Evolutionary conservation across 2,797 vertebrate species (phyloP).

Genomic region (Selene dorsalis): DNA sequence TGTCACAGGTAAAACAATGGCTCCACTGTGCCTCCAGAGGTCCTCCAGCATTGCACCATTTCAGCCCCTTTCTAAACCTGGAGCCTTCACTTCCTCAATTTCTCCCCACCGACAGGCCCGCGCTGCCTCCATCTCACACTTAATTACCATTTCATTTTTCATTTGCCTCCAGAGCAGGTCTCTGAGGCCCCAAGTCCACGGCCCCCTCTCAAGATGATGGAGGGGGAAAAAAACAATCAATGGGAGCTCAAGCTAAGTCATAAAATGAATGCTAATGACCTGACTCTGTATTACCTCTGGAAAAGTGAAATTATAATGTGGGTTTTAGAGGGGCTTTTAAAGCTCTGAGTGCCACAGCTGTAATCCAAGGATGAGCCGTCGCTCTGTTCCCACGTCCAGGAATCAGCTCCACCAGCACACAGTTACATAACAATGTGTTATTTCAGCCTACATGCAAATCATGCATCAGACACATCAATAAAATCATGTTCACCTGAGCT

Average conservation of each 20-base stretch:
- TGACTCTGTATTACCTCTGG: slow-evolving; percentile 39
- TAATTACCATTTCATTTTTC: slow-evolving; percentile 77
- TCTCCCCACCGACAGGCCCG: slow-evolving; percentile 34
- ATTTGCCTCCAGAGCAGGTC: slow-evolving; percentile 64
- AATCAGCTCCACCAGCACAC: background rate
- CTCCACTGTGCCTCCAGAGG: slow-evolving; percentile 47
- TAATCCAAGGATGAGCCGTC: slow-evolving; percentile 8
- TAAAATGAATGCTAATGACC: slow-evolving; percentile 65
- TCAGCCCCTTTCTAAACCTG: slow-evolving; percentile 32
- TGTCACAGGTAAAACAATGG: slow-evolving; percentile 69
- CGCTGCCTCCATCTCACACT: slow-evolving; percentile 59
- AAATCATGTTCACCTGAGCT: too few relatives aligned
- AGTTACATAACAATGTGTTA: too few relatives aligned
- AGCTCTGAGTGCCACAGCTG: slow-evolving; percentile 16
- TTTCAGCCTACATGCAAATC: too few relatives aligned
- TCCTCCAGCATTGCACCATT: slow-evolving; percentile 14
- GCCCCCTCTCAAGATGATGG: slow-evolving; percentile 45
- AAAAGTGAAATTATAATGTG: slow-evolving; percentile 42
- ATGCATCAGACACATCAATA: too few relatives aligned
- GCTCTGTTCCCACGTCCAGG: background rate
- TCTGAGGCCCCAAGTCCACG: slow-evolving; percentile 20
- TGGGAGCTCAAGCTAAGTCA: slow-evolving; percentile 40
- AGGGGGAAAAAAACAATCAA: slow-evolving; percentile 56
- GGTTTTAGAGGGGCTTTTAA: slow-evolving; percentile 36
- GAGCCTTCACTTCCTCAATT: slow-evolving; percentile 52